phyloP scores from a whole-genome alignment of 2,888 invertebrate species.

The Drosophila kuntzei region DNA sequence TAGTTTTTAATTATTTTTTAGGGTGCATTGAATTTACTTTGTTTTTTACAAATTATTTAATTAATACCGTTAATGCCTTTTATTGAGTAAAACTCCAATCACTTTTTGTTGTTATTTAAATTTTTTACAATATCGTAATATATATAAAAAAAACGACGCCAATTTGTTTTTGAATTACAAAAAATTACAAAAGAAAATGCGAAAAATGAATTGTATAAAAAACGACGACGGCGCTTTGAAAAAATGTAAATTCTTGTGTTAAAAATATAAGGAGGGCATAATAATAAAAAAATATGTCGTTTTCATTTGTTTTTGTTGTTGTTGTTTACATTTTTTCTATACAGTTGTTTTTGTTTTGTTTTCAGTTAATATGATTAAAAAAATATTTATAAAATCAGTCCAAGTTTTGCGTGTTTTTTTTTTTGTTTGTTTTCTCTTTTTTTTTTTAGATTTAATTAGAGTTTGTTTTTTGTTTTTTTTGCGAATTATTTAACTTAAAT shows the following conservation, averaged over 20 bases:
- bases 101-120: constrained; percentile 55
- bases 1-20: constrained; percentile 23
- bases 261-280: constrained; percentile 65
- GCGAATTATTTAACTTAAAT: constrained; percentile 57
- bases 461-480: constrained; percentile 46
- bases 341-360: constrained; percentile 47
- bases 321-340: constrained; percentile 44
- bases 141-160: constrained; percentile 47
- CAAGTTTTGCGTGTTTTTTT: constrained; percentile 75
- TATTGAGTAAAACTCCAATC: constrained; percentile 80
- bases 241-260: constrained; percentile 45
- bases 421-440: constrained; percentile 35
- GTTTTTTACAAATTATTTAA: constrained; percentile 31
- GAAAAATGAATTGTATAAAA: constrained; percentile 35
- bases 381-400: constrained; percentile 83
- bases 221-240: constrained; percentile 34
- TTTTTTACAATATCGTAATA: constrained; percentile 48
- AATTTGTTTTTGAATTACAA: constrained; percentile 40
- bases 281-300: constrained; percentile 61
- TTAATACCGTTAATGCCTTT: constrained; percentile 68
- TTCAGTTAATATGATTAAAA: constrained; percentile 69
- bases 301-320: constrained; percentile 44
- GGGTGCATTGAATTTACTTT: constrained; percentile 26
- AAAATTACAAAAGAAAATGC: constrained; percentile 24
- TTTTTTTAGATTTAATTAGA: constrained; percentile 41